Percentiles rank a stretch among this genome's conserved stretches.
These are phyloP conservation scores for Martes martes DNA, from an alignment of 2,113 vertebrate species.

Conservation along the genomic window DNA sequence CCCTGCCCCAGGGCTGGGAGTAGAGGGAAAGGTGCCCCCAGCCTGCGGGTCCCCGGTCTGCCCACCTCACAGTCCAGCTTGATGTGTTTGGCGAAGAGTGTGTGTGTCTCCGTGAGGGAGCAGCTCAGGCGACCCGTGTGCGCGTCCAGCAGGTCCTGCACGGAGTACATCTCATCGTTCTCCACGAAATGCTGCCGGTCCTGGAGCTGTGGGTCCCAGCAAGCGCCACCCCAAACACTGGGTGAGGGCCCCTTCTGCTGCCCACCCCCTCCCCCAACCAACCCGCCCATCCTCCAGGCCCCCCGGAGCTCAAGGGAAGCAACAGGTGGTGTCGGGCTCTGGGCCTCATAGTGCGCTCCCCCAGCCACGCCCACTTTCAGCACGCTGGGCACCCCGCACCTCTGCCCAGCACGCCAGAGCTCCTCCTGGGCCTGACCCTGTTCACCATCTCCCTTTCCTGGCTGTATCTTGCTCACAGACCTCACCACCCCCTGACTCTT, in stretches of 20 bases:
- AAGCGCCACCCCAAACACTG: rapidly evolving
- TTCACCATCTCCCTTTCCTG: too few species aligned
- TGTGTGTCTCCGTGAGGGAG: constrained; percentile 96
- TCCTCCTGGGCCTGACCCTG: neutral
- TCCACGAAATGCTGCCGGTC: constrained; percentile 99
- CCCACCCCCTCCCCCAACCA: rapidly evolving
- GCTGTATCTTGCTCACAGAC: too few species aligned
- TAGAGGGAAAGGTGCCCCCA: neutral
- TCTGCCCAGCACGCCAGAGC: neutral
- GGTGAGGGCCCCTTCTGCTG: rapidly evolving
- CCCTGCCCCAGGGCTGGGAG: neutral
- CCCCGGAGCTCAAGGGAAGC: neutral
- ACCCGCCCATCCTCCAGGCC: neutral
- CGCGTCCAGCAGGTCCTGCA: constrained; percentile 96
- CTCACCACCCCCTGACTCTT: too few species aligned
- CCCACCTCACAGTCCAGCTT: constrained; percentile 98
- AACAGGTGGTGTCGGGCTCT: rapidly evolving
- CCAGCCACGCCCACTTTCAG: neutral
- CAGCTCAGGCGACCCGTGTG: constrained; percentile 92
- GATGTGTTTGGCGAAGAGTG: constrained; percentile 98
- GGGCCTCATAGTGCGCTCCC: neutral
- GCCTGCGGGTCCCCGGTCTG: too few species aligned
- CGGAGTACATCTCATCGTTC: constrained; percentile 98
- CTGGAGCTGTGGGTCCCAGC: constrained; percentile 87
- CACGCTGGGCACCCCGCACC: rapidly evolving